Percentiles rank a stretch among this genome's conserved stretches.
These are phyloP conservation scores for Magallana gigas DNA, from an alignment of 1,140 invertebrate genomes.

Conservation along the genomic window DNA sequence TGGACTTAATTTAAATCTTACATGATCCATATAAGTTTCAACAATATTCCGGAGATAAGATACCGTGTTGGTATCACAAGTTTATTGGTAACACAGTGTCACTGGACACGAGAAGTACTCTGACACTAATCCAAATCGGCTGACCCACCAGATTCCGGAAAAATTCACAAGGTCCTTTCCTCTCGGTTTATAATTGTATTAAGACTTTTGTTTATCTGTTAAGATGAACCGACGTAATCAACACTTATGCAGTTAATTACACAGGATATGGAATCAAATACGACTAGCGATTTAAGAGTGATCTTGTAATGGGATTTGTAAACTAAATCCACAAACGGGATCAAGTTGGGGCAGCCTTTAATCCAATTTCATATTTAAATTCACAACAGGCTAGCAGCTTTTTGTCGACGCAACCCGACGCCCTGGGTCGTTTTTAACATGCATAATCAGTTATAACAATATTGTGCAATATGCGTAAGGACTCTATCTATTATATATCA, in stretches of 20 bases:
- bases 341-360: conserved; percentile 20
- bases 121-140: conserved; percentile 41
- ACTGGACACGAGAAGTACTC: not conserved
- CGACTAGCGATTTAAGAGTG: not conserved
- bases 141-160: conserved; percentile 6
- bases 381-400: conserved; percentile 1
- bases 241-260: conserved; percentile 40
- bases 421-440: conserved; percentile 5
- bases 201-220: conserved; percentile 38
- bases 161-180: conserved; percentile 6
- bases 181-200: conserved; percentile 3
- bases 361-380: conserved; percentile 37
- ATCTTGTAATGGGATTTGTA: conserved; percentile 29
- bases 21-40: conserved; percentile 37
- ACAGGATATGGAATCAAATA: conserved; percentile 37
- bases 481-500: too few species aligned
- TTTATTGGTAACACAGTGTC: conserved; percentile 32
- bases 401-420: not conserved
- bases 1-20: conserved; percentile 36
- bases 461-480: not conserved
- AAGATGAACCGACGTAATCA: conserved; percentile 25
- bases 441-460: conserved; percentile 10
- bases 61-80: not conserved
- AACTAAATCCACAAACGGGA: conserved; percentile 19
- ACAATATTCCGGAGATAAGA: conserved; percentile 33